These are phyloP conservation scores for Amphiura filiformis DNA, from an alignment of 35 echinoderm and acorn worm species.

Conservation along the genomic window DNA sequence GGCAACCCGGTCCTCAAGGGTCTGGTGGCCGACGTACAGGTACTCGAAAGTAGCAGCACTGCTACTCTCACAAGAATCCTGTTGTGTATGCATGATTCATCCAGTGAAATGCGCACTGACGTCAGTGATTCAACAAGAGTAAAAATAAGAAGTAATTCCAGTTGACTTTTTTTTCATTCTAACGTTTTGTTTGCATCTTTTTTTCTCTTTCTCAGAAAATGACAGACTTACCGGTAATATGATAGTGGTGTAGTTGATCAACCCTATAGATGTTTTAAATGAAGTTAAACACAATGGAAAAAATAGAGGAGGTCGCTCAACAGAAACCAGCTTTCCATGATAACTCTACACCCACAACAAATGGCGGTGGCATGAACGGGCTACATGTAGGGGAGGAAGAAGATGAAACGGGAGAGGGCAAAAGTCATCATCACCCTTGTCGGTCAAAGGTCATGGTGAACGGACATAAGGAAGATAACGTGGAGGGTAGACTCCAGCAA, in stretches of 20 bases:
- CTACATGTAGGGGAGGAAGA: conserved; percentile 10
- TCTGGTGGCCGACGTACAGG: too few relatives aligned
- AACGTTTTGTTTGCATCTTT: neutral
- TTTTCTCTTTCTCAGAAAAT: neutral
- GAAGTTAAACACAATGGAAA: conserved; percentile 48
- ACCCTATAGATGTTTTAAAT: neutral
- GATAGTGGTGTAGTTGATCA: neutral
- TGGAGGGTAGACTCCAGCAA: conserved; percentile 1
- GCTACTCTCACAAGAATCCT: too few relatives aligned
- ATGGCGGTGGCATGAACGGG: conserved; percentile 9
- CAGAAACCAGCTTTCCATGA: conserved; percentile 18
- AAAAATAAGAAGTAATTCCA: too few relatives aligned
- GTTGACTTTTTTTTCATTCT: neutral
- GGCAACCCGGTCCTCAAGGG: too few relatives aligned
- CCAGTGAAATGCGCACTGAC: too few relatives aligned
- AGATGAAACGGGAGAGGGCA: neutral
- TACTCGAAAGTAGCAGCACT: too few relatives aligned
- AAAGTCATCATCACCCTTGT: neutral
- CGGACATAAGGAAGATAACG: neutral
- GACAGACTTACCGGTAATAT: neutral
- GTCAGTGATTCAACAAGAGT: too few relatives aligned
- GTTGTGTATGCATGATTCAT: too few relatives aligned
- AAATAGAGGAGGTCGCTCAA: conserved; percentile 45
- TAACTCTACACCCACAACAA: conserved; percentile 6
- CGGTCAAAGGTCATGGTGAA: conserved; percentile 6